These are phyloP conservation scores for Nothoprocta pentlandii DNA, from an alignment of 2,113 vertebrate species.

Conservation along the genomic window DNA sequence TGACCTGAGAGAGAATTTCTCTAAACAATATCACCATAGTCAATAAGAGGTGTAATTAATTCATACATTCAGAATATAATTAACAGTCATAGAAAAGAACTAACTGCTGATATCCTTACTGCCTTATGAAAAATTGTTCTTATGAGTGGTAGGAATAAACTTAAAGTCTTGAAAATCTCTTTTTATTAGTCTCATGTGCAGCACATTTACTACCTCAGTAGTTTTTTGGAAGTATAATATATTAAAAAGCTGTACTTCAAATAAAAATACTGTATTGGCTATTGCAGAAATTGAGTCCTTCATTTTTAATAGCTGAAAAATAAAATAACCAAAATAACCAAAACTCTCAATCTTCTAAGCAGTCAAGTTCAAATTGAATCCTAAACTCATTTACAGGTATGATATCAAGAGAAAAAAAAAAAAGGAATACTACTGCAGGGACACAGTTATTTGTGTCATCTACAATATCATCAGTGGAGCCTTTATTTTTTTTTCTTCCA, in stretches of 20 bases:
- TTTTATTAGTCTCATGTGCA: slow-evolving; percentile 38
- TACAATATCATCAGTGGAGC: slow-evolving; percentile 31
- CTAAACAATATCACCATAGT: slow-evolving; percentile 74
- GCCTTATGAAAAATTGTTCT: slow-evolving; percentile 47
- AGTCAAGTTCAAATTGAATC: slow-evolving; percentile 65
- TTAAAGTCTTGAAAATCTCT: slow-evolving; percentile 22
- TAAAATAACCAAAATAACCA: background rate
- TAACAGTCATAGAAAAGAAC: slow-evolving; percentile 73
- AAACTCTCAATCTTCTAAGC: slow-evolving; percentile 43
- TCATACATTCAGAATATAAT: slow-evolving; percentile 71
- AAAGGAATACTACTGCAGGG: slow-evolving; percentile 38
- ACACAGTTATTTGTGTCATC: slow-evolving; percentile 41
- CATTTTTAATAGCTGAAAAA: slow-evolving; percentile 35
- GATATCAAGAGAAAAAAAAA: slow-evolving; percentile 8
- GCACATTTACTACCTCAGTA: slow-evolving; percentile 30
- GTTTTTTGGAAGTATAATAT: background rate
- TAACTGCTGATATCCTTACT: slow-evolving; percentile 25
- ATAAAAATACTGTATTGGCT: slow-evolving; percentile 27
- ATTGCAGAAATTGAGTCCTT: slow-evolving; percentile 49
- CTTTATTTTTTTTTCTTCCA: background rate
- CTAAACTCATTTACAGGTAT: slow-evolving; percentile 61
- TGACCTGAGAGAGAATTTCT: slow-evolving; percentile 74
- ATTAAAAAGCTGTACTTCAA: slow-evolving; percentile 55
- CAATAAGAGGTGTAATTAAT: slow-evolving; percentile 75
- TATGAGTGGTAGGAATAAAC: slow-evolving; percentile 53